A percentile compares a stretch with the other conserved stretches of the same genome.
Evolutionary conservation across 2,113 vertebrate species (phyloP).

Genomic region (sheep (Ovis aries)): DNA sequence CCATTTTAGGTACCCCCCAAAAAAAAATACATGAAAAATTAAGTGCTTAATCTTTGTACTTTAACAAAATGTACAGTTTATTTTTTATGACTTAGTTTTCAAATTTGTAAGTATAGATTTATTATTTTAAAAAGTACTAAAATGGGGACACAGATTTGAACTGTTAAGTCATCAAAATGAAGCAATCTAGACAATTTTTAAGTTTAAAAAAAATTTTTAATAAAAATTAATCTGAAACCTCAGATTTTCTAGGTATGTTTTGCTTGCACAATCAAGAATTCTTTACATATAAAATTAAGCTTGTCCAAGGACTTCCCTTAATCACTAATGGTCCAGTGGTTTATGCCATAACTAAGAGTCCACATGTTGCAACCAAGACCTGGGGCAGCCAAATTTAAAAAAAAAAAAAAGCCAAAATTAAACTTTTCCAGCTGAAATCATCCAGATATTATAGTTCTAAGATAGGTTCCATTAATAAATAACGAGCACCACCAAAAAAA

Average conservation of each 20-base stretch:
- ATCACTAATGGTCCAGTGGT: background rate
- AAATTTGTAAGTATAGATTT: background rate
- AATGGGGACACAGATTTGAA: background rate
- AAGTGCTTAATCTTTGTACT: background rate
- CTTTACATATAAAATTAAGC: background rate
- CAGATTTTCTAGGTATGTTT: background rate
- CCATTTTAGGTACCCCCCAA: background rate
- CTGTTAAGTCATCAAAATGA: background rate
- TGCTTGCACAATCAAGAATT: background rate
- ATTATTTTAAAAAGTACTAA: background rate
- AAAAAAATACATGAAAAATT: background rate
- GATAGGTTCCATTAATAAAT: background rate
- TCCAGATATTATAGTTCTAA: background rate
- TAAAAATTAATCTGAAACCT: background rate
- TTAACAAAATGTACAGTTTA: background rate
- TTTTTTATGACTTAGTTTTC: background rate
- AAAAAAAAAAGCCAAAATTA: background rate
- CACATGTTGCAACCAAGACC: background rate
- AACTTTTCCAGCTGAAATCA: background rate
- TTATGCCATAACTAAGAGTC: background rate
- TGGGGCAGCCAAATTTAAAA: background rate
- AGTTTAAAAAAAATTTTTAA: background rate
- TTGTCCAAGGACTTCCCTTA: background rate
- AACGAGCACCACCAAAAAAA: background rate
- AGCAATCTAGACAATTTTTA: background rate